These are phyloP conservation scores for Oryzias sinensis DNA, from an alignment of 2,797 vertebrate genomes.

Conservation along the genomic window DNA sequence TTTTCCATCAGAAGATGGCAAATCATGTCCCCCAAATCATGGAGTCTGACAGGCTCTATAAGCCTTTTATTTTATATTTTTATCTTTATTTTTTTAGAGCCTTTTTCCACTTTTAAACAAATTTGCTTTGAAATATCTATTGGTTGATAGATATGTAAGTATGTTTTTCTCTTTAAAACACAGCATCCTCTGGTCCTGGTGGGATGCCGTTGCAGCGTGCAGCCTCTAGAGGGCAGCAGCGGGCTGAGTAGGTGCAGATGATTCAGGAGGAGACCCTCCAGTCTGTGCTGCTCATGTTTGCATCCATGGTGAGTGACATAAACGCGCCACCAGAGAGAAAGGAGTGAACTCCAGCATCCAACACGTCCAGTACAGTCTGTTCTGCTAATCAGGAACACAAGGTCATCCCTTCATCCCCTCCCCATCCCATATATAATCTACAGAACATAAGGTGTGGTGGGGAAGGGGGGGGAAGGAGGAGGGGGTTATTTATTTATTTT, in stretches of 20 bases:
- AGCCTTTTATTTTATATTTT: conserved; percentile 19
- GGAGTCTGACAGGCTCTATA: conserved; percentile 37
- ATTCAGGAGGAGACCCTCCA: conserved; percentile 6
- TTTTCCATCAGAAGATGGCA: conserved; percentile 81
- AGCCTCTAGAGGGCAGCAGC: conserved; percentile 22
- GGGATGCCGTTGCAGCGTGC: neutral
- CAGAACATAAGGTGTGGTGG: conserved; percentile 6
- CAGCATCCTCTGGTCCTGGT: neutral
- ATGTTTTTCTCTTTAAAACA: neutral
- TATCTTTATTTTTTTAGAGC: conserved; percentile 6
- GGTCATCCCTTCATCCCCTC: conserved; percentile 9
- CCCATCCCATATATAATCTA: conserved; percentile 18
- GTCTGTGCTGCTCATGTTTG: neutral
- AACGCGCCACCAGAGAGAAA: no score
- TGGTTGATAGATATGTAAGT: neutral
- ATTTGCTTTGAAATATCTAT: no score
- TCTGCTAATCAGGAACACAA: conserved; percentile 14
- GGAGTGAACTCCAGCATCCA: conserved; percentile 3
- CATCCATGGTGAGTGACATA: no score
- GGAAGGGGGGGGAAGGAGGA: conserved; percentile 1
- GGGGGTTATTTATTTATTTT: conserved; percentile 16
- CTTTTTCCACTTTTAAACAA: no score
- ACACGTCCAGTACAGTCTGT: neutral
- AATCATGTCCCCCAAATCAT: no score
- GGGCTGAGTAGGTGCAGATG: conserved; percentile 8